phyloP scores from a whole-genome alignment of 2,797 vertebrate species.

The Chrysocyon brachyurus region DNA sequence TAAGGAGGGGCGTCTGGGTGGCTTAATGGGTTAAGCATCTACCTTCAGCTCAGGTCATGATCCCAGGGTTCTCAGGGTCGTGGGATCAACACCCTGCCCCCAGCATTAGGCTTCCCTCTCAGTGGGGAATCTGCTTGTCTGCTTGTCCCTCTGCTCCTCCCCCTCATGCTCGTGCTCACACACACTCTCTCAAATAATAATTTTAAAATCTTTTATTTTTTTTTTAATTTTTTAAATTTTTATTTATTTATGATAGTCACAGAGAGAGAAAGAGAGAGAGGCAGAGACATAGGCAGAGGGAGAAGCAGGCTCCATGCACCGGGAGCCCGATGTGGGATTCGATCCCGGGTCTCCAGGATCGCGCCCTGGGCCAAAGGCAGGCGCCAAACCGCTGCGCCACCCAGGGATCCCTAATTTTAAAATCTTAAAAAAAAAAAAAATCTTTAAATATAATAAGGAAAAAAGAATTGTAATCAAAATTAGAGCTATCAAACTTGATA shows the following conservation, averaged over 20 bases:
- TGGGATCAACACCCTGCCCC: not conserved
- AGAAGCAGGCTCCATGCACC: too few species aligned
- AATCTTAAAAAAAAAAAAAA: not conserved
- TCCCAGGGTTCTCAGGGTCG: not conserved
- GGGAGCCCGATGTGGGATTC: too few species aligned
- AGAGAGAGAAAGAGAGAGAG: too few species aligned
- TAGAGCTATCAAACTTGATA: not conserved
- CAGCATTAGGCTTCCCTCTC: not conserved
- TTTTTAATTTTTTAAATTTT: too few species aligned
- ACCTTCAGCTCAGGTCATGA: not conserved
- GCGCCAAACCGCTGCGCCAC: too few species aligned
- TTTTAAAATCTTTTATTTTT: not conserved
- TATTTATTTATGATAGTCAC: too few species aligned
- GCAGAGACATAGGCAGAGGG: too few species aligned
- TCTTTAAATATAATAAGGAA: not conserved
- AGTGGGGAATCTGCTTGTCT: not conserved
- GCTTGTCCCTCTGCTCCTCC: not conserved
- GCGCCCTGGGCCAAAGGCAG: too few species aligned
- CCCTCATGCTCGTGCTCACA: not conserved
- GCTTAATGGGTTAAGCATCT: too few species aligned
- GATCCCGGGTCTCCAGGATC: too few species aligned
- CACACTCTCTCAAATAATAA: not conserved
- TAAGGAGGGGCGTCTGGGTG: not conserved
- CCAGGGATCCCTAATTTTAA: not conserved
- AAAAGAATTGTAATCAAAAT: not conserved